These are phyloP conservation scores for Colletes gigas DNA, from an alignment of 1,140 invertebrate species.

Conservation along the genomic window DNA sequence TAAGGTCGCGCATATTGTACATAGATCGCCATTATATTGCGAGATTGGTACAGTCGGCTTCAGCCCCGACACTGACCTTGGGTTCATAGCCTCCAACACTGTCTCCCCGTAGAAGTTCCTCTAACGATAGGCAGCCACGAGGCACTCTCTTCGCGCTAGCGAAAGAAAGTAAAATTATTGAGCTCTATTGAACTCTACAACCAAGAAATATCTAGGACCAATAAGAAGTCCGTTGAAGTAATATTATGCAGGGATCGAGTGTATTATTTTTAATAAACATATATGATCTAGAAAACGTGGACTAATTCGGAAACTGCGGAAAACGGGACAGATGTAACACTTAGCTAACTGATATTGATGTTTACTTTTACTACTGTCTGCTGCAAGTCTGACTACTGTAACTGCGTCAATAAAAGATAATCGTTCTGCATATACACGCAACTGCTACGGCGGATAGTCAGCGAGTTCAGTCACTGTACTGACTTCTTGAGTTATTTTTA, in stretches of 20 bases:
- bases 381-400: not conserved
- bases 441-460: not conserved
- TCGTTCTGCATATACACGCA: not conserved
- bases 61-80: conserved; percentile 65
- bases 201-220: conserved; percentile 19
- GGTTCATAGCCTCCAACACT: conserved; percentile 25
- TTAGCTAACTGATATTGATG: not conserved
- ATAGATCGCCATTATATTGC: conserved; percentile 17
- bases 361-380: conserved; percentile 1
- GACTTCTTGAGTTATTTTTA: too few species aligned
- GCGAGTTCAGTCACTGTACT: too few species aligned
- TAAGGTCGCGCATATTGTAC: conserved; percentile 2
- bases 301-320: not conserved
- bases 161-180: conserved; percentile 46
- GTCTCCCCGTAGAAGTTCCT: conserved; percentile 40
- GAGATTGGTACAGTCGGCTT: conserved; percentile 38
- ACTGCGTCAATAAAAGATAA: not conserved
- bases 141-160: conserved; percentile 28
- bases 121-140: conserved; percentile 37
- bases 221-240: too few species aligned
- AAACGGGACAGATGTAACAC: conserved; percentile 1
- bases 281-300: not conserved
- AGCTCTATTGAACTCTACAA: conserved; percentile 14
- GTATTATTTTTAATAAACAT: not conserved
- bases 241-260: not conserved